Evolutionary conservation across 2,888 invertebrate species (phyloP).

Genomic region (Dermolepida albohirtum): DNA sequence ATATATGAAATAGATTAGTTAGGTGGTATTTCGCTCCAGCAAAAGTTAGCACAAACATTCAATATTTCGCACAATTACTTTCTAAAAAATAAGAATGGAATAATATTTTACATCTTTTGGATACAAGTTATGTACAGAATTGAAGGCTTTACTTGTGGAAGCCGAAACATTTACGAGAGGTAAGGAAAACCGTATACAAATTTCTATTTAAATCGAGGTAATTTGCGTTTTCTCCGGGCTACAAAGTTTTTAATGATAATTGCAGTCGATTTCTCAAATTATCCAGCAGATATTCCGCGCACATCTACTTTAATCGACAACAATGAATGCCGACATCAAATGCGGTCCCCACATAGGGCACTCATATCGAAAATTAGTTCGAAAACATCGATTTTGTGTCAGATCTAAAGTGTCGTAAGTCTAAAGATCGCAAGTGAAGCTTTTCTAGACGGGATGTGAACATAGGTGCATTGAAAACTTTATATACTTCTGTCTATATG

Average conservation of each 20-base stretch:
- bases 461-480: no score
- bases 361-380: slow-evolving; percentile 20
- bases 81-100: no score
- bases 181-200: neutral
- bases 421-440: slow-evolving; percentile 10
- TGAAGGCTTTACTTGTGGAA: neutral
- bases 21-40: no score
- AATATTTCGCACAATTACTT: no score
- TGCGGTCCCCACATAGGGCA: slow-evolving; percentile 16
- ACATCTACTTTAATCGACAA: slow-evolving; percentile 31
- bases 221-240: slow-evolving; percentile 22
- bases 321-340: slow-evolving; percentile 26
- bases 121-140: neutral
- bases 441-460: neutral
- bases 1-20: no score
- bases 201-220: slow-evolving; percentile 32
- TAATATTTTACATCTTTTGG: neutral
- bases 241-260: slow-evolving; percentile 37
- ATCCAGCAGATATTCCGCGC: slow-evolving; percentile 31
- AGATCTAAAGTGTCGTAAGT: slow-evolving; percentile 8
- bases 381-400: slow-evolving; percentile 19
- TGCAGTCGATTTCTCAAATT: slow-evolving; percentile 30
- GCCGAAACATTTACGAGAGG: neutral
- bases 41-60: no score
- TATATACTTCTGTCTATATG: no score